Base-by-base conservation (phyloP, 1,140 invertebrate species). In the Drosophila kurseongensis region DNA sequence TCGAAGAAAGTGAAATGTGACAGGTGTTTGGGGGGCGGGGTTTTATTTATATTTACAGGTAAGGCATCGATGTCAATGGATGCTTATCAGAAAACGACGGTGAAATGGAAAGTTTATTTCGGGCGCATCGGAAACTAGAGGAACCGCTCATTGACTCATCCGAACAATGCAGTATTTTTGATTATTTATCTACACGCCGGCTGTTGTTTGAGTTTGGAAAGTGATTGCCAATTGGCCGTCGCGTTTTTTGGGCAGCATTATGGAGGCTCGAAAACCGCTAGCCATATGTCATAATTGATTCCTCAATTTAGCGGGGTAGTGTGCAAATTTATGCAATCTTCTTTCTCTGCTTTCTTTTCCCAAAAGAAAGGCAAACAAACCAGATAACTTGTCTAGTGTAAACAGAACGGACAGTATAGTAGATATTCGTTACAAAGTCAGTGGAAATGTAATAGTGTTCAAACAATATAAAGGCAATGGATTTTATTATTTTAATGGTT, bases 1-100 rank as follows among this genome's bases (percentile, higher is more conserved):
- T 62, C 57, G 75, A 86, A 83, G 83, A 88, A 86, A 86, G 82
- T 83, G 83, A 86, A 86, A 88, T 82, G 78, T 61, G 65, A 61
- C 45, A 75, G 74, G 72, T 58, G 60, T 41, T 44, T 35, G 73
- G 61, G n/a, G 52, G 42, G 23, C 16, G 50, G 18, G 71, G 45
- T n/a, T 45, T 36, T n/a, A 12, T 32, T 14, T 32, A 4, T 4
- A 5, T 41, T 12, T 14, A 14, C 38, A 74, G 58, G 40, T 36
- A 18, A 14, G 45, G 47, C 57, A 75, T 47, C 71, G 73, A 81
- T 82, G 80, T 86, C 63, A 77, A 69, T 77, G 66, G 63, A 68
- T 71, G 71, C 45, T 75, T 86, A 83, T 83, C 79, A 68, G 29
- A 67, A 75, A 68, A 51, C 45, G 56, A 48, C 61, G 72, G 79